Base-by-base conservation (phyloP, 2,113 vertebrate species). In the Mugil cephalus region DNA sequence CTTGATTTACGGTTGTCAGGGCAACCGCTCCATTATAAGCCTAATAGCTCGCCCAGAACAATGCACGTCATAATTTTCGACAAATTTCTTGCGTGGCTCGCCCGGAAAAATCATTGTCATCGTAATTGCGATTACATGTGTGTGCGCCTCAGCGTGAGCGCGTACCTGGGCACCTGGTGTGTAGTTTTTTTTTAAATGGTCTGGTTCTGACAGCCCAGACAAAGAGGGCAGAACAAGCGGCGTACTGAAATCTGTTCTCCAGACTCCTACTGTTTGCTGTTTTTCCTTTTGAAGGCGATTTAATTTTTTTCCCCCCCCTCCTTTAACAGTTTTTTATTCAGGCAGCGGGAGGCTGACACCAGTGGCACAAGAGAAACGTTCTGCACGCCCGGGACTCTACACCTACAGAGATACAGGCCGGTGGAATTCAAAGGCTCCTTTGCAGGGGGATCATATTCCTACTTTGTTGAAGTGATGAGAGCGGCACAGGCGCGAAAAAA, bases 21-120 rank as follows among this genome's bases (percentile, higher is more conserved):
- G 89, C 77, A 89, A 90, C 89, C 80, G n/a, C 78, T 83, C 77
- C 82, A 79, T 87, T 82, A 87, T 62, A 34, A 56, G 71, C 71
- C 60, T 89, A 90, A 92, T 84, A 68, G 87, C 88, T 78, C 0
- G 2, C 7, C 10, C 63, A 51, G 82, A 89, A 90, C 89, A 91
- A 91, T 86, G 71, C 71, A 59, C 59, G 59, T 89, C 85, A 88
- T 80, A 61, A 82, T 86, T 84, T n/a, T 52, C 83, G 88, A 90
- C 82, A 81, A 66, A 86, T 88, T 71, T 82, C 78, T n/a, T 75
- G 47, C 62, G 50, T 19, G 75, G 81, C 76, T 73, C 7, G 17
- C 79, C 12, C n/a, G n/a, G 66, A 55, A 82, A 86, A 89, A 72
- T 81, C 51, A 67, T 67, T 80, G 82, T 85, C 80, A 74, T 64